Percentiles rank a stretch among this genome's conserved stretches.
These are phyloP conservation scores for Rynchops niger DNA, from an alignment of 2,113 vertebrate genomes.

Conservation along the genomic window DNA sequence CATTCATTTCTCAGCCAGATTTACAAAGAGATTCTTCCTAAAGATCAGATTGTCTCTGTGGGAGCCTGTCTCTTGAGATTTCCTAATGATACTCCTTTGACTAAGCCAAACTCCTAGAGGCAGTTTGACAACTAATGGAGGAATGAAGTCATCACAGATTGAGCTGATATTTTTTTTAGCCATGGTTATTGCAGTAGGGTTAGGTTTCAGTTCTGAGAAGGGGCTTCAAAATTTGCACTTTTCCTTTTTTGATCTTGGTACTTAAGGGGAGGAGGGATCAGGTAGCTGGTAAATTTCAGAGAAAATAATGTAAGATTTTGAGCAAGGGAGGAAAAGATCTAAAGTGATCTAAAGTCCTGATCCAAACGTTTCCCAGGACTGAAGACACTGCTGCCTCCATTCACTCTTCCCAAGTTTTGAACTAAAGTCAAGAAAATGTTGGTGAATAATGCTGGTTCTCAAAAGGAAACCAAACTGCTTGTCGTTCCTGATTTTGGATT, in stretches of 20 bases:
- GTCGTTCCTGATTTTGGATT: background rate
- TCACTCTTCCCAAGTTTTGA: background rate
- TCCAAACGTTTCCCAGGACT: background rate
- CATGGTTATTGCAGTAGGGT: background rate
- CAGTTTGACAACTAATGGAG: slow-evolving; percentile 29
- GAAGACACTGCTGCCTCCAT: background rate
- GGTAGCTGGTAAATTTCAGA: background rate
- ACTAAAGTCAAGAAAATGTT: background rate
- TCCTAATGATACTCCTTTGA: background rate
- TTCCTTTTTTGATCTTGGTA: background rate
- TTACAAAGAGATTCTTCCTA: slow-evolving; percentile 2
- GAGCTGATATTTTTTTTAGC: background rate
- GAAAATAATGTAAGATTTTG: background rate
- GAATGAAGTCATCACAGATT: slow-evolving; percentile 15
- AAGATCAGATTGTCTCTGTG: slow-evolving; percentile 30
- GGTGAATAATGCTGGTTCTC: background rate
- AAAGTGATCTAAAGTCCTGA: background rate
- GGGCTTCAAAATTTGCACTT: background rate
- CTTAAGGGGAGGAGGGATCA: background rate
- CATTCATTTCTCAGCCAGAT: slow-evolving; percentile 14
- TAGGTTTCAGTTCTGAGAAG: background rate
- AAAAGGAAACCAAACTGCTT: background rate
- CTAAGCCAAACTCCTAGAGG: slow-evolving; percentile 29
- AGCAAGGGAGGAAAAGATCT: background rate
- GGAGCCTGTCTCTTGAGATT: slow-evolving; percentile 3